These are phyloP conservation scores for Propithecus coquereli DNA, from an alignment of 2,113 vertebrate genomes.

Conservation along the genomic window DNA sequence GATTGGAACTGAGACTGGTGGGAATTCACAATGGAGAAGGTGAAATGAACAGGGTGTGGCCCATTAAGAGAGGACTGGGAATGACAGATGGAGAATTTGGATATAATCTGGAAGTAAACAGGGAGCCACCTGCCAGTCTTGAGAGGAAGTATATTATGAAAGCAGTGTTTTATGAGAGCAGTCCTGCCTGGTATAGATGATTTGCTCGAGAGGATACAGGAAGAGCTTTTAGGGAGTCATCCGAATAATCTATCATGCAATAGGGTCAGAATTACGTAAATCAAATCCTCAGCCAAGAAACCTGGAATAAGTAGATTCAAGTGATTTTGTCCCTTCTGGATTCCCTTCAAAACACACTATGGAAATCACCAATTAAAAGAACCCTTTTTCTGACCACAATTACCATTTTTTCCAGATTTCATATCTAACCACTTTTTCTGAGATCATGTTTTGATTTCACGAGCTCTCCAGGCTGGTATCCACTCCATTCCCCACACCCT, in stretches of 20 bases:
- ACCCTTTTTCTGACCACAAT: background rate
- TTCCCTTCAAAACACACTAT: background rate
- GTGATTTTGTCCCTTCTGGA: background rate
- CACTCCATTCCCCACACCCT: background rate
- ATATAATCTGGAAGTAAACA: background rate
- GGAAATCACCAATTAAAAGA: background rate
- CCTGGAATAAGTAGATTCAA: background rate
- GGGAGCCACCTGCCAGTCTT: background rate
- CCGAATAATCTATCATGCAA: background rate
- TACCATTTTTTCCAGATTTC: background rate
- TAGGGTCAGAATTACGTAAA: background rate
- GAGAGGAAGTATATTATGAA: background rate
- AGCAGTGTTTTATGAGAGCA: background rate
- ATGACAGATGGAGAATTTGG: background rate
- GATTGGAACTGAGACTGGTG: background rate
- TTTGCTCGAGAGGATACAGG: background rate
- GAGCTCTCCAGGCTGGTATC: background rate
- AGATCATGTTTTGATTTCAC: background rate
- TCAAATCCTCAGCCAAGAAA: background rate
- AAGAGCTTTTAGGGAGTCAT: background rate
- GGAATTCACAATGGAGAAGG: background rate
- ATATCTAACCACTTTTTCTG: background rate
- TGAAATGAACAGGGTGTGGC: background rate
- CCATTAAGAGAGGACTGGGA: background rate
- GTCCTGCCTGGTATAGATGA: background rate